Conservation (phyloP, 2,888 invertebrate species). For the Sphaerophoria taeniata region DNA sequence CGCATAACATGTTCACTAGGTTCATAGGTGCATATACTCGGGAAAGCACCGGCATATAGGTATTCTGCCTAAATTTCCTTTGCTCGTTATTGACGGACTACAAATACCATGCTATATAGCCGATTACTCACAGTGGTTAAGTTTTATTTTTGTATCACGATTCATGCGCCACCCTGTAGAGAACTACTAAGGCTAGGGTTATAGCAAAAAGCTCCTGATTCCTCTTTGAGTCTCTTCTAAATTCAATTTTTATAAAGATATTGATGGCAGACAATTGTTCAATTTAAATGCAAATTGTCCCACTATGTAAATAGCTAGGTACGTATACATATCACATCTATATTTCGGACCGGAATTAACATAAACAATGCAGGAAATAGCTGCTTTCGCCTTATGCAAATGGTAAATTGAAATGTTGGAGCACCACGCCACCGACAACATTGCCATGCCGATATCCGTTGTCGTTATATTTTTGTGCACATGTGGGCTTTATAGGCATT, state of each 20-base stretch:
- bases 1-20: too few species aligned
- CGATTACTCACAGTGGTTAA: too few species aligned
- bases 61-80: too few species aligned
- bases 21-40: too few species aligned
- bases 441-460: neutral
- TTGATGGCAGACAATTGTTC: conserved; percentile 71
- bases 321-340: conserved; percentile 44
- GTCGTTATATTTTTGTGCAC: conserved; percentile 18
- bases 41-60: too few species aligned
- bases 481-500: conserved; percentile 64
- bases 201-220: neutral
- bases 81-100: too few species aligned
- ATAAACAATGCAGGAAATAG: conserved; percentile 69
- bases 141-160: too few species aligned
- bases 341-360: conserved; percentile 65
- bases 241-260: conserved; percentile 16
- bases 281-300: conserved; percentile 73
- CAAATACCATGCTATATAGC: too few species aligned
- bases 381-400: conserved; percentile 28
- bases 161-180: too few species aligned
- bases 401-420: conserved; percentile 57
- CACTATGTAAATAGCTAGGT: conserved; percentile 27
- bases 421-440: neutral
- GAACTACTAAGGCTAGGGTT: too few species aligned
- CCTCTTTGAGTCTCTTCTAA: neutral